Evolutionary conservation across 2,113 vertebrate genomes (phyloP), one percentile per base, ranked within the genome.

Genomic region (Manacus vitellinus): DNA sequence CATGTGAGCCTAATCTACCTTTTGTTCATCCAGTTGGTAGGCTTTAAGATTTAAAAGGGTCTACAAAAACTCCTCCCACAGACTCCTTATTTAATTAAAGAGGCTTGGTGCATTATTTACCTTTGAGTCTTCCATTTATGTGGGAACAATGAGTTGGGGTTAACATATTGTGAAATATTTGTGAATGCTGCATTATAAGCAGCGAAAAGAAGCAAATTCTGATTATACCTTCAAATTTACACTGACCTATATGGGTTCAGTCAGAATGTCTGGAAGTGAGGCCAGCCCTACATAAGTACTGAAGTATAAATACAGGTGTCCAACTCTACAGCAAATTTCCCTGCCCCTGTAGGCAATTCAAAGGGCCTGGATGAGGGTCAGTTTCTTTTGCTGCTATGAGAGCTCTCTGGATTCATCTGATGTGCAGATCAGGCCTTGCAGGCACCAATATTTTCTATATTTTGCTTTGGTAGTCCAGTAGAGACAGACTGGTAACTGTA

Each of bases 1-100:
- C 85, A 96, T 95, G 95, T 97, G 96, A 96, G 92, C 92, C 92
- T 97, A 97, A 97, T 95, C 94, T 96, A 97, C 89, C 92, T 97
- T 97, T 97, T 97, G 92, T 97, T 96, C 95, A 91, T 94, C 89
- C 88, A 84, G 95, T 95, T 95, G 91, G 72, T 87, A 97, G 72
- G 91, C 83, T 96, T 96, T 95, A 96, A 94, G 91, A 62, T 95
- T 95, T 95, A 96, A 97, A 96, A 92, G 56, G 85, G 88, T 86
- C 89, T 95, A 83, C 72, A 92, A 92, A 93, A 94, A 89, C 93
- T 87, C 83, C 88, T 96, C 88, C 93, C 39, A 31, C 63, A 82
- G 19, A 74, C 86, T 63, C 63, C 83, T 91, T 89, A 77, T 85
- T 97, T 96, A 97, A 97, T 97, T 97, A 95, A 94, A 94, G 85